Evolutionary conservation across 2,888 invertebrate genomes (phyloP).

Genomic region (Pammene aurita): DNA sequence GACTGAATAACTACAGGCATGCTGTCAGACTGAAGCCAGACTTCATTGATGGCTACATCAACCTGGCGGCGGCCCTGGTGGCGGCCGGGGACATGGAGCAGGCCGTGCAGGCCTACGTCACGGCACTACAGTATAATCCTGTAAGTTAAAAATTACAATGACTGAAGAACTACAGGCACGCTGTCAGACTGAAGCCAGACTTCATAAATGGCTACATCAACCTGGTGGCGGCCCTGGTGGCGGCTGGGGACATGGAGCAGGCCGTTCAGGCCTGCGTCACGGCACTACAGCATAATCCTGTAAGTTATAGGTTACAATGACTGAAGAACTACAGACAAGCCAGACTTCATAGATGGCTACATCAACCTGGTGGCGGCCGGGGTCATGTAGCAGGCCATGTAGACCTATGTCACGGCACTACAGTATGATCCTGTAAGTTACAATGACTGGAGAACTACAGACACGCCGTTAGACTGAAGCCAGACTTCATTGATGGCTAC

Average conservation of each 20-base stretch:
- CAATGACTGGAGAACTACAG: constrained; percentile 90
- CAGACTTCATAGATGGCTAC: constrained; percentile 98
- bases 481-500: constrained; percentile 98
- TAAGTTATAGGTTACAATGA: constrained; percentile 67
- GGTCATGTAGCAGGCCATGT: constrained; percentile 99
- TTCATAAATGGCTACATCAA: constrained; percentile 99
- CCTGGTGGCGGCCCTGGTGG: constrained; percentile 98
- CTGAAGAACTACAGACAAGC: constrained; percentile 98
- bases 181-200: constrained; percentile 98
- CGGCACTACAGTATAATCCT: constrained; percentile 99
- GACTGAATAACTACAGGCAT: constrained; percentile 96
- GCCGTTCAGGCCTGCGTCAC: constrained; percentile 99
- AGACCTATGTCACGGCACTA: constrained; percentile 98
- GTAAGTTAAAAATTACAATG: constrained; percentile 79
- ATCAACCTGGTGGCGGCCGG: constrained; percentile 99
- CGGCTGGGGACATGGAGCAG: constrained; percentile 99
- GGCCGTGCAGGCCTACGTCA: constrained; percentile 99
- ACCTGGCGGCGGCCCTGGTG: constrained; percentile 98
- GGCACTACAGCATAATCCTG: constrained; percentile 99
- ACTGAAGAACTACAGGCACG: constrained; percentile 96
- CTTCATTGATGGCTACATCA: constrained; percentile 99
- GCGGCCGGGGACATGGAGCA: constrained; percentile 99
- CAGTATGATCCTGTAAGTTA: constrained; percentile 97
- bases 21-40: constrained; percentile 99
- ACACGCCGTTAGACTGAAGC: constrained; percentile 98